Evolutionary conservation across 2,797 vertebrate species (phyloP).

Genomic region (Catharus ustulatus): DNA sequence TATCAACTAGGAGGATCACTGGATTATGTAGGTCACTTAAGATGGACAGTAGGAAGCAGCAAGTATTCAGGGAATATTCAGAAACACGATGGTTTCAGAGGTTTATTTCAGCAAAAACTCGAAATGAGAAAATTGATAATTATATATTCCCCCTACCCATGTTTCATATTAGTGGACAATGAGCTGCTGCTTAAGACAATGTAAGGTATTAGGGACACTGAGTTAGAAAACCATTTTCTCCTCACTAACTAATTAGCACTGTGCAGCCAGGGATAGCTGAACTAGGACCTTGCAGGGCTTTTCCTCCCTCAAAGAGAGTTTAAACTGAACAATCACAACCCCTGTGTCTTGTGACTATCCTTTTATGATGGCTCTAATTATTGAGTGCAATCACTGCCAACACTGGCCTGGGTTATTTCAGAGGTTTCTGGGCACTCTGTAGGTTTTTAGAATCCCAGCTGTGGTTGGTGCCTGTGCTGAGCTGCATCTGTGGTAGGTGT

Average conservation of each 20-base stretch:
- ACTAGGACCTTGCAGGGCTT: background rate
- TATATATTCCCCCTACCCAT: background rate
- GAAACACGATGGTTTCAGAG: background rate
- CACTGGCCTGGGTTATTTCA: background rate
- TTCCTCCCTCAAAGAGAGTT: background rate
- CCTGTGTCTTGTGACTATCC: background rate
- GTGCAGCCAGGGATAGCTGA: background rate
- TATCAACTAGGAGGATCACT: background rate
- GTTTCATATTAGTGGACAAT: background rate
- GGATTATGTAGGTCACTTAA: background rate
- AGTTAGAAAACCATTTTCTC: background rate
- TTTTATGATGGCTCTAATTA: background rate
- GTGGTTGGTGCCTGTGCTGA: fast-evolving
- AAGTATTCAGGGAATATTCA: background rate
- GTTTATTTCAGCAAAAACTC: background rate
- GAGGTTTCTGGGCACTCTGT: fast-evolving
- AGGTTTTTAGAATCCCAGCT: fast-evolving
- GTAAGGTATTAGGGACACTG: background rate
- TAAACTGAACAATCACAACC: background rate
- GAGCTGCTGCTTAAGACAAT: background rate
- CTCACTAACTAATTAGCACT: background rate
- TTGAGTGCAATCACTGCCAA: background rate
- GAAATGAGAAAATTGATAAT: background rate
- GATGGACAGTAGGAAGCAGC: background rate
- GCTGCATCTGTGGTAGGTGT: fast-evolving